Percentiles rank a stretch among this genome's conserved stretches.
Evolutionary conservation across 2,797 vertebrate genomes (phyloP).

Genomic region (Hippoglossus hippoglossus): DNA sequence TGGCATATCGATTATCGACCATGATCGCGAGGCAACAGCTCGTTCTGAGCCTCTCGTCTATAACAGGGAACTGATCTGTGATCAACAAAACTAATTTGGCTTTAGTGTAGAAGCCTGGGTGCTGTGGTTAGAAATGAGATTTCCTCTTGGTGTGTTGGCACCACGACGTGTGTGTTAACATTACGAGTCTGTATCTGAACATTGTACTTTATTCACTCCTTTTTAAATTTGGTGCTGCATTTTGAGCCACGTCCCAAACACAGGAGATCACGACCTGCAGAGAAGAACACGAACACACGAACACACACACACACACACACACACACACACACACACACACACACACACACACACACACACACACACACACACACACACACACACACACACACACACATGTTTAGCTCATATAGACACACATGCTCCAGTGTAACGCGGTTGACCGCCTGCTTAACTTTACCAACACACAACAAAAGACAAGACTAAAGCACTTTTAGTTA

Average conservation of each 20-base stretch:
- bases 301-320: too few species aligned
- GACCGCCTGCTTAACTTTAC: accelerated
- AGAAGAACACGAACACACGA: neutral
- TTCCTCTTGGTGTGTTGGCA: constrained; percentile 29
- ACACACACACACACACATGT: neutral
- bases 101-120: neutral
- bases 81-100: neutral
- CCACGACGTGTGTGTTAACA: constrained; percentile 39
- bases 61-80: neutral
- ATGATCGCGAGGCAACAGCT: constrained; percentile 50
- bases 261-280: constrained; percentile 12
- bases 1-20: constrained; percentile 99
- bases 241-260: neutral
- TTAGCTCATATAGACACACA: neutral
- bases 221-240: constrained; percentile 6
- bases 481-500: neutral
- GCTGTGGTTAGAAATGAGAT: constrained; percentile 2
- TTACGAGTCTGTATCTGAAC: neutral
- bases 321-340: too few species aligned
- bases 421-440: neutral
- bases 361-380: neutral
- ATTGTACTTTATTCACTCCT: neutral
- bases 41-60: constrained; percentile 8
- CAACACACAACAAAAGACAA: neutral
- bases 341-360: neutral